Evolutionary conservation across 2,113 vertebrate species (phyloP).

Genomic region (Scytalopus superciliaris): DNA sequence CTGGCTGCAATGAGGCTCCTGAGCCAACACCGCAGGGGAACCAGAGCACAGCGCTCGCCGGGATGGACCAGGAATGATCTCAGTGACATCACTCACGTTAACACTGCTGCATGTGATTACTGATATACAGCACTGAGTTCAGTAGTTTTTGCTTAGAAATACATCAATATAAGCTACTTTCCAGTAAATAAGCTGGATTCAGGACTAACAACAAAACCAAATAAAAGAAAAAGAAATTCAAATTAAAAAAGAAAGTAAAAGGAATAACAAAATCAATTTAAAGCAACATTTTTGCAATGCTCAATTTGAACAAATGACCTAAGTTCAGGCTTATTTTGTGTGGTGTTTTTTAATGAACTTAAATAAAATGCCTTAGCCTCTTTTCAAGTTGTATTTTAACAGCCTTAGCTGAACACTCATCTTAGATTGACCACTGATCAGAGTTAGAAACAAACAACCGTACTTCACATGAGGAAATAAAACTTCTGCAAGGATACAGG

Average conservation of each 20-base stretch:
- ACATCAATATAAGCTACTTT: neutral
- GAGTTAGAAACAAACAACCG: neutral
- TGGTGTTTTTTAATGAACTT: neutral
- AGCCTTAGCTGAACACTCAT: neutral
- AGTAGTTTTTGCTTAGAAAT: neutral
- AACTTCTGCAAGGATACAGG: neutral
- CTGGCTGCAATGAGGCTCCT: neutral
- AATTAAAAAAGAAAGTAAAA: neutral
- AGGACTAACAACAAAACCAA: neutral
- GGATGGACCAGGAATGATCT: neutral
- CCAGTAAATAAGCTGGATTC: neutral
- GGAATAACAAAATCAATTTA: neutral
- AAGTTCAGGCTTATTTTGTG: neutral
- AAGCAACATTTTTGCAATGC: neutral
- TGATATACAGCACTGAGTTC: neutral
- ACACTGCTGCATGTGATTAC: accelerated
- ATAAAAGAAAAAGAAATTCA: neutral
- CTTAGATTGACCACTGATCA: neutral
- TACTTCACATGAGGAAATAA: neutral
- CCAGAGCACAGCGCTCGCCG: neutral
- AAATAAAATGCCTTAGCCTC: neutral
- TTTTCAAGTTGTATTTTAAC: neutral
- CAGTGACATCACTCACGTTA: accelerated
- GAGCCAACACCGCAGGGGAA: neutral
- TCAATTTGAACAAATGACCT: neutral